Conservation (phyloP, 2,888 invertebrate genomes). For the Exephanes ischioxanthus region DNA sequence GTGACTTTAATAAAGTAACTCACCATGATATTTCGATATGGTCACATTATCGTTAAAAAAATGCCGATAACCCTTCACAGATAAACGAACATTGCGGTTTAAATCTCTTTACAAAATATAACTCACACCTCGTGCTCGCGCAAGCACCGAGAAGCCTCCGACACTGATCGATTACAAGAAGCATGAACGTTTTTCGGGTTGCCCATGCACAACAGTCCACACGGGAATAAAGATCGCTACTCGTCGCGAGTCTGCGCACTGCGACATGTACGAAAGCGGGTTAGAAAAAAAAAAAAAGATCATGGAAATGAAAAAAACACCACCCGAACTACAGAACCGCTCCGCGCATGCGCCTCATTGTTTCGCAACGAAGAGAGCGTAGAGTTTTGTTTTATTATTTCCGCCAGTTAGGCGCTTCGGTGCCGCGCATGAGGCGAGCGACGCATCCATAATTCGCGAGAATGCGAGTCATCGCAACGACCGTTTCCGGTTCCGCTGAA, state of each 20-base stretch:
- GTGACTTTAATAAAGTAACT: neutral
- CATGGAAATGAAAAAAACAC: neutral
- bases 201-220: neutral
- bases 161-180: neutral
- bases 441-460: neutral
- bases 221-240: neutral
- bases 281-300: neutral
- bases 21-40: neutral
- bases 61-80: neutral
- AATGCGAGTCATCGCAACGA: neutral
- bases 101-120: neutral
- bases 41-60: neutral
- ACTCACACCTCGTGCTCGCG: neutral
- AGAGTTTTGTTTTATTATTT: neutral
- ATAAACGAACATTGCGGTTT: neutral
- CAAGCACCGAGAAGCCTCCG: neutral
- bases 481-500: neutral
- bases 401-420: neutral
- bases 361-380: neutral
- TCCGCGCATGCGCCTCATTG: constrained; percentile 16
- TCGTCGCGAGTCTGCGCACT: neutral
- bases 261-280: neutral
- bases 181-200: neutral
- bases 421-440: neutral
- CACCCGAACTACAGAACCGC: neutral